Evolutionary conservation across 2,113 vertebrate species (phyloP).

Genomic region (Nothobranchius furzeri): DNA sequence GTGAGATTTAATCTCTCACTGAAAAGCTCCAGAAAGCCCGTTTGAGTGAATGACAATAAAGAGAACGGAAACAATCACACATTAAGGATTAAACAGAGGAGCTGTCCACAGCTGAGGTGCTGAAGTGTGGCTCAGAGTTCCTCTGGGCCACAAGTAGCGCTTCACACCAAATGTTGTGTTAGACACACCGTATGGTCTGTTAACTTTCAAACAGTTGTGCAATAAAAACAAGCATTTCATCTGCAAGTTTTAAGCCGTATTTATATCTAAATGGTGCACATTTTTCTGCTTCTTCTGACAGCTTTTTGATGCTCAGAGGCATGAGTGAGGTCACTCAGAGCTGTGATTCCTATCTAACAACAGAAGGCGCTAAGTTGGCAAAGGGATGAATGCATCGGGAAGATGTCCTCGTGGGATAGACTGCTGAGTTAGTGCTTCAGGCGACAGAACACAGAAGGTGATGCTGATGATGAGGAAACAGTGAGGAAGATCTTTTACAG

Average conservation of each 20-base stretch:
- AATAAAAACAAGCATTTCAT: conserved; percentile 5
- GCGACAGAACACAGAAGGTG: not conserved
- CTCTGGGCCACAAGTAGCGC: conserved; percentile 34
- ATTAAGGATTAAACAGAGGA: conserved; percentile 38
- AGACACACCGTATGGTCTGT: not conserved
- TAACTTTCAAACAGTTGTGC: not conserved
- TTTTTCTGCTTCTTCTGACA: too few relatives aligned
- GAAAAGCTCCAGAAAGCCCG: conserved; percentile 4
- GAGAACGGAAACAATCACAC: conserved; percentile 4
- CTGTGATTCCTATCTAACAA: too few relatives aligned
- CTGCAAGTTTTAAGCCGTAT: not conserved
- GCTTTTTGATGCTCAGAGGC: too few relatives aligned
- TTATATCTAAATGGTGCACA: too few relatives aligned
- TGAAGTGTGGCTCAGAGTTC: conserved; percentile 42
- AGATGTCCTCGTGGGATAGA: not conserved
- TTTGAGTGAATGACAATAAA: conserved; percentile 9
- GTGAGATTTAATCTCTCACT: conserved; percentile 16
- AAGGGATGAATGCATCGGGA: not conserved
- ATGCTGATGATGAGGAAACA: not conserved
- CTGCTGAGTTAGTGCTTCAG: not conserved
- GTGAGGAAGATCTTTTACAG: not conserved
- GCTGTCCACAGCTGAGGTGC: conserved; percentile 54
- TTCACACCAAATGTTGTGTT: conserved; percentile 27
- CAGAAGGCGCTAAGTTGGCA: too few relatives aligned
- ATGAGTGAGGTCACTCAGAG: too few relatives aligned